phyloP scores from a whole-genome alignment of 2,888 invertebrate species.

The Thecocarcelia acutangulata region DNA sequence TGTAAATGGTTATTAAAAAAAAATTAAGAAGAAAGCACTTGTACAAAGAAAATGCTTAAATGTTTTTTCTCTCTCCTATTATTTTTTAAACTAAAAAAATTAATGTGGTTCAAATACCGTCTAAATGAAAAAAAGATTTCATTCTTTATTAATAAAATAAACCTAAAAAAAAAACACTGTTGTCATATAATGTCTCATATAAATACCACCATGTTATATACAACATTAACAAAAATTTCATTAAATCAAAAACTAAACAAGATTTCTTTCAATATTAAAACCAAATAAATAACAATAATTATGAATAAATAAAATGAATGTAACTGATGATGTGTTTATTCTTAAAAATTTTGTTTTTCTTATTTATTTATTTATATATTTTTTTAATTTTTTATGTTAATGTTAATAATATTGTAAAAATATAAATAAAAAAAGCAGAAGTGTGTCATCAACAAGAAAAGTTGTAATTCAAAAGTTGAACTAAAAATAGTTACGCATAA shows the following conservation, averaged over 20 bases:
- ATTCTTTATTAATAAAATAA: constrained; percentile 5
- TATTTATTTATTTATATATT: constrained; percentile 1
- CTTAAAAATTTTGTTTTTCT: neutral
- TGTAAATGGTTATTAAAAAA: constrained; percentile 50
- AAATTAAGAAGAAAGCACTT: constrained; percentile 55
- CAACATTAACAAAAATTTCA: constrained; percentile 49
- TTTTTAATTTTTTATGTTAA: constrained; percentile 12
- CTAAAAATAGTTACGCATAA: too few species aligned
- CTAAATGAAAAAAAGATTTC: constrained; percentile 25
- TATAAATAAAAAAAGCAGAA: constrained; percentile 15
- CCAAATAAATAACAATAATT: neutral
- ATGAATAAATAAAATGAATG: constrained; percentile 35
- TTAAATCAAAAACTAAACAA: constrained; percentile 11
- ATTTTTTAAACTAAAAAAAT: constrained; percentile 40
- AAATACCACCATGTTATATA: constrained; percentile 57
- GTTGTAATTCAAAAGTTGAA: neutral
- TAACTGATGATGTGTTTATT: constrained; percentile 27
- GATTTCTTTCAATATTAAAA: constrained; percentile 11
- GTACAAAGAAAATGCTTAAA: constrained; percentile 67
- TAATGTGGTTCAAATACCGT: constrained; percentile 58
- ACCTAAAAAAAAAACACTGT: constrained; percentile 37
- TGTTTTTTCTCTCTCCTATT: constrained; percentile 59
- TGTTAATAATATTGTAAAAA: constrained; percentile 31
- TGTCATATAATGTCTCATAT: constrained; percentile 54
- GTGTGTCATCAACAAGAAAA: constrained; percentile 43